Percentiles rank a stretch among this genome's conserved stretches.
These are phyloP conservation scores for Cosmia pyralina DNA, from an alignment of 2,888 invertebrate species.

Conservation along the genomic window DNA sequence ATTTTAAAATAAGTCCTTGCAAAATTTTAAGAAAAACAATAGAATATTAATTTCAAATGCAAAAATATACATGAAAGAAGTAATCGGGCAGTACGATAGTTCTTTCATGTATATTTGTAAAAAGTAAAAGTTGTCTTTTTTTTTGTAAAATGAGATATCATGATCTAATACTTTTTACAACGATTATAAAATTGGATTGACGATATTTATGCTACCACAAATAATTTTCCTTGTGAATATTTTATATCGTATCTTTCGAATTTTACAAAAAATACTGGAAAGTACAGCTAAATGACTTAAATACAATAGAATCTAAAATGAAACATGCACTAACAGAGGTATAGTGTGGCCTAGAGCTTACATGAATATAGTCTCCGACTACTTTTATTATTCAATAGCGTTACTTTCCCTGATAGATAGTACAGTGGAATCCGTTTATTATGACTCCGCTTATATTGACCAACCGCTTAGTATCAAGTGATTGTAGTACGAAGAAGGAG, in stretches of 20 bases:
- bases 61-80: constrained; percentile 49
- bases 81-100: constrained; percentile 34
- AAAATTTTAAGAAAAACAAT: constrained; percentile 51
- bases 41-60: constrained; percentile 46
- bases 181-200: constrained; percentile 10
- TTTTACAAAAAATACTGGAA: constrained; percentile 9
- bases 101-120: too few species aligned
- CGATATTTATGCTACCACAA: neutral
- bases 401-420: neutral
- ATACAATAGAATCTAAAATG: constrained; percentile 5
- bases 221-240: neutral
- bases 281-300: constrained; percentile 25
- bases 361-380: constrained; percentile 3
- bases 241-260: neutral
- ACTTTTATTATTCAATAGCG: constrained; percentile 13
- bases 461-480: too few species aligned
- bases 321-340: constrained; percentile 12
- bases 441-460: too few species aligned
- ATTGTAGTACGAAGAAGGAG: too few species aligned
- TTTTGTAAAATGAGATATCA: too few species aligned
- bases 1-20: constrained; percentile 42
- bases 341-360: neutral
- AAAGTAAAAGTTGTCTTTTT: too few species aligned
- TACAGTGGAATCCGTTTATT: neutral
- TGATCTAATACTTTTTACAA: constrained; percentile 45